These are phyloP conservation scores for Carcina quercana DNA, from an alignment of 2,888 invertebrate species.

Conservation along the genomic window DNA sequence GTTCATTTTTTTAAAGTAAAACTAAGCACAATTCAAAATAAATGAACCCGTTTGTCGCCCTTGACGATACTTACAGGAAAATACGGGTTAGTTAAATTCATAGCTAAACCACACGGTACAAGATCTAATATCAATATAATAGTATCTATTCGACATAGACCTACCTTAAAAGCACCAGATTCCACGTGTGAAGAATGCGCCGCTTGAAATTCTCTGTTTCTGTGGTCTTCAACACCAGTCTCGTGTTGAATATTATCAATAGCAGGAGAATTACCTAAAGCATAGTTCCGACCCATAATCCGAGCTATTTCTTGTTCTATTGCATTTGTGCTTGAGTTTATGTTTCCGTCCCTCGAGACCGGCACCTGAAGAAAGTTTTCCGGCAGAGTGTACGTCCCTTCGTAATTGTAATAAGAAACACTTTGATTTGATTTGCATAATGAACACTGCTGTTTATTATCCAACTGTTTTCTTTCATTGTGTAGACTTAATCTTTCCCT, in stretches of 20 bases:
- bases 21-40: too few species aligned
- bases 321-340: slow-evolving; percentile 40
- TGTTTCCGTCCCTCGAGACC: slow-evolving; percentile 42
- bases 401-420: slow-evolving; percentile 27
- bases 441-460: slow-evolving; percentile 53
- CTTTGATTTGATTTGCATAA: slow-evolving; percentile 51
- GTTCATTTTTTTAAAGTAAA: too few species aligned
- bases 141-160: slow-evolving; percentile 1
- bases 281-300: slow-evolving; percentile 44
- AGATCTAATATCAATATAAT: too few species aligned
- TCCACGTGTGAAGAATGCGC: slow-evolving; percentile 24
- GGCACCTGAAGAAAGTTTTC: slow-evolving; percentile 37
- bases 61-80: too few species aligned
- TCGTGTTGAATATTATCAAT: slow-evolving; percentile 21
- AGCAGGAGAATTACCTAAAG: slow-evolving; percentile 32
- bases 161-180: slow-evolving; percentile 36
- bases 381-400: slow-evolving; percentile 31
- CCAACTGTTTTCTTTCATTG: slow-evolving; percentile 66
- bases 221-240: slow-evolving; percentile 13
- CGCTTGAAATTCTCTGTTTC: slow-evolving; percentile 20
- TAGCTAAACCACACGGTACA: too few species aligned
- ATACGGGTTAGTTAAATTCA: too few species aligned
- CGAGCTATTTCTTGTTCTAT: slow-evolving; percentile 59
- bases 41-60: too few species aligned
- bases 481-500: slow-evolving; percentile 74